phyloP scores from a whole-genome alignment of 2,113 vertebrate species.

The Pristiophorus japonicus region DNA sequence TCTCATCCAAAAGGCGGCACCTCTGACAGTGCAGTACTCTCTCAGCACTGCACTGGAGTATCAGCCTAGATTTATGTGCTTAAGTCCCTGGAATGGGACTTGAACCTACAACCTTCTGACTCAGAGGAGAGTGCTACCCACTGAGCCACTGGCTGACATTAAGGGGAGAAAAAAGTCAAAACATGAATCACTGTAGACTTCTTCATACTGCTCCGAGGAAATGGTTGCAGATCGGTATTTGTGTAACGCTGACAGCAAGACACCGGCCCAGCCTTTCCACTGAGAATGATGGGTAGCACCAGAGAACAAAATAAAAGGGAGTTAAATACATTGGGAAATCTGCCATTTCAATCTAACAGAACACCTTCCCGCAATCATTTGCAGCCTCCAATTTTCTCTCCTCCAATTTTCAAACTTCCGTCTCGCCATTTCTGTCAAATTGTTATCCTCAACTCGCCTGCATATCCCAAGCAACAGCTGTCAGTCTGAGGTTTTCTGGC shows the following conservation, averaged over 20 bases:
- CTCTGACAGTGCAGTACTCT: too few relatives aligned
- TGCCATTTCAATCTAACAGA: background rate
- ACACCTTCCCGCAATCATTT: background rate
- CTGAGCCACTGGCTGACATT: too few relatives aligned
- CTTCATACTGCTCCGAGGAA: background rate
- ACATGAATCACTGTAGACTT: background rate
- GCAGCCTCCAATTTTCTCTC: background rate
- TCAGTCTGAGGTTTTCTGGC: background rate
- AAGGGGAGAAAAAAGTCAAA: background rate
- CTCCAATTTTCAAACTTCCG: background rate
- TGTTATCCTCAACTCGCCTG: background rate
- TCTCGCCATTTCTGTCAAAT: background rate
- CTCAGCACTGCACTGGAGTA: too few relatives aligned
- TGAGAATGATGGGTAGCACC: background rate
- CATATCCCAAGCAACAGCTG: background rate
- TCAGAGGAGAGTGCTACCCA: too few relatives aligned
- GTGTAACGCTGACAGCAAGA: background rate
- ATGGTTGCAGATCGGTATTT: background rate
- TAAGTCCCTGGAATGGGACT: too few relatives aligned
- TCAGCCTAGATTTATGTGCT: too few relatives aligned
- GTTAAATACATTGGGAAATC: background rate
- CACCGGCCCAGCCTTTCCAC: background rate
- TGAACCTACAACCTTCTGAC: too few relatives aligned
- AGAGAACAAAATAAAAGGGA: background rate
- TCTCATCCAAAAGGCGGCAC: too few relatives aligned